Evolutionary conservation across 2,113 vertebrate genomes (phyloP), one percentile per base, ranked within the genome.

Genomic region (Limnothrissa miodon): DNA sequence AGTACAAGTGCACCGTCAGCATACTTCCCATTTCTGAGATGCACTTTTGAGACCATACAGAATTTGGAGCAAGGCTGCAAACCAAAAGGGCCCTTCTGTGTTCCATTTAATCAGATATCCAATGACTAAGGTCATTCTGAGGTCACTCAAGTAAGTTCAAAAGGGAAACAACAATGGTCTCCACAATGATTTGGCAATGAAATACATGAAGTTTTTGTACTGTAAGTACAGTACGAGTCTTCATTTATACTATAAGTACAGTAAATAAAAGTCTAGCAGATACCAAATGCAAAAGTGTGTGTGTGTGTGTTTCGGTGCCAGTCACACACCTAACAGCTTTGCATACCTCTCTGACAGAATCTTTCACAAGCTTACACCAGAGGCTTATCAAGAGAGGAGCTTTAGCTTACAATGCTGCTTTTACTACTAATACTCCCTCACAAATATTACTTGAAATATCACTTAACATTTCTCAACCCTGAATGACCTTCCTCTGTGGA

Each of bases 351-450:
- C 74, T 83, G 48, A 21, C 36, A 78, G 78, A 53, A 79, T 79
- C 51, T 83, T 59, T 48, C 82, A 83, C 82, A 79, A 83, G 78
- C 78, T 78, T 83, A 44, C 78, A 70, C 39, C 66, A 83, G 66
- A 48, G 33, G 36, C 36, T 79, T 56, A 79, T 25, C 78, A 39
- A 46, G 33, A 56, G 80, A 56, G 6, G 48, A 44, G 80, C 80
- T 81, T 81, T 56, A 81, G 42, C 80, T 39, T 46, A 81, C 80
- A 62, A 56, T 51, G 80, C 51, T 23, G 48, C 80, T 53, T 59
- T 81, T 39, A 36, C 80, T 39, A 74, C 66, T 33, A 36, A 74
- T 13, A 39, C 66, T 36, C n/a, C 10, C 66, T 36, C 66, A 74
- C 66, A 74, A 33, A 74, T 29, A 33, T 74, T 74, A 1, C 15